phyloP scores from a whole-genome alignment of 2,888 invertebrate genomes.

The Euclidia mi region DNA sequence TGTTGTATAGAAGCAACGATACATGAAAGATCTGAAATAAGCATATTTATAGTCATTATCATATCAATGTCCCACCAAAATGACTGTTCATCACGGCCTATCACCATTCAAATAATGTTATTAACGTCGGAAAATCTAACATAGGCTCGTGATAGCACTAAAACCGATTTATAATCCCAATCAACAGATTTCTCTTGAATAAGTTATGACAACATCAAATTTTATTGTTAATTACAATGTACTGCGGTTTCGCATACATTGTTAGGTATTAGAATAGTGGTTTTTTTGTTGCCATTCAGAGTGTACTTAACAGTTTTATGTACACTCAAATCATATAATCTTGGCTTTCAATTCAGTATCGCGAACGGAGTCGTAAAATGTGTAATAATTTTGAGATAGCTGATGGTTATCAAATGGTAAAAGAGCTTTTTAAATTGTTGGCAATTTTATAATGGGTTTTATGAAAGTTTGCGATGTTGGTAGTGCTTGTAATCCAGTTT shows the following conservation, averaged over 20 bases:
- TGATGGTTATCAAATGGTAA: no score
- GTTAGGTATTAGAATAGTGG: constrained; percentile 12
- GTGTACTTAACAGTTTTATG: constrained; percentile 7
- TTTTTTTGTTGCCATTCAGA: constrained; percentile 12
- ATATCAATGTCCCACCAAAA: no score
- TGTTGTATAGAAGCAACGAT: no score
- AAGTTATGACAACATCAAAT: constrained; percentile 52
- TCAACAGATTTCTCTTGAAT: constrained; percentile 45
- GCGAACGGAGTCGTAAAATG: no score
- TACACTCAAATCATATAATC: constrained; percentile 1
- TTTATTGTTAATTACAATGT: constrained; percentile 55
- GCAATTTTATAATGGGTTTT: no score
- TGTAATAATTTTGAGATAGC: no score
- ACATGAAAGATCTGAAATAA: no score
- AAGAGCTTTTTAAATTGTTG: no score
- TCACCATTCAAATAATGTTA: constrained; percentile 17
- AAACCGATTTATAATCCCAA: constrained; percentile 50
- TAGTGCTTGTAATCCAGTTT: no score
- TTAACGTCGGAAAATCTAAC: constrained; percentile 22
- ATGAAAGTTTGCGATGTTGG: no score
- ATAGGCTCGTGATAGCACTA: constrained; percentile 16
- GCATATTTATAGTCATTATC: no score
- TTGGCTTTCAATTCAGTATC: constrained; percentile 3
- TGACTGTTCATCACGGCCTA: constrained; percentile 6
- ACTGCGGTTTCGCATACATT: constrained; percentile 15